A percentile compares a stretch with the other conserved stretches of the same genome.
Evolutionary conservation across 2,797 vertebrate species (phyloP).

Genomic region (Cossypha niveicapilla): DNA sequence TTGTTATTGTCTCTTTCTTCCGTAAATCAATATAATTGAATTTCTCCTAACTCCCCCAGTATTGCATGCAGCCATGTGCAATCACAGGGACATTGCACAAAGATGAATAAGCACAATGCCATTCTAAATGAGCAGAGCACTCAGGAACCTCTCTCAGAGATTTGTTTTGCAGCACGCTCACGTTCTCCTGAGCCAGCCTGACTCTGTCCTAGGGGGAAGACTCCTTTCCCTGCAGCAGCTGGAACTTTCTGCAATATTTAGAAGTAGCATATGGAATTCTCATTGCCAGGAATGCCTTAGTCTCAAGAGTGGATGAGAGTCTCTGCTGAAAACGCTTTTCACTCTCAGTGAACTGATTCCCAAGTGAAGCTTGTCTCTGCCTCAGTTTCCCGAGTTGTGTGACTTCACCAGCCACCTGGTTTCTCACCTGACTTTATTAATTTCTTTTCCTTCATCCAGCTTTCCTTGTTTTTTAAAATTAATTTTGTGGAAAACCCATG

Average conservation of each 20-base stretch:
- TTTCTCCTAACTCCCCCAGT: slow-evolving; percentile 44
- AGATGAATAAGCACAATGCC: slow-evolving; percentile 34
- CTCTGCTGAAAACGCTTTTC: not conserved
- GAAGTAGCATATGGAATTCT: not conserved
- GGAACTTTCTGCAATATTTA: not conserved
- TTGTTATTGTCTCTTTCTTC: slow-evolving; percentile 59
- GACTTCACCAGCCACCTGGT: not conserved
- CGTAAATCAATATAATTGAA: slow-evolving; percentile 62
- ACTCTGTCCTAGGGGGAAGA: not conserved
- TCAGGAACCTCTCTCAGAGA: not conserved
- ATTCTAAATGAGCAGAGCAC: not conserved
- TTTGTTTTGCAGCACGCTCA: not conserved
- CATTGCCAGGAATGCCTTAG: not conserved
- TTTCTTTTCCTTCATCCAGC: not conserved
- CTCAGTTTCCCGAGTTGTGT: not conserved
- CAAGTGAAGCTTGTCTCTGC: not conserved
- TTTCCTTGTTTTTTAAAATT: not conserved
- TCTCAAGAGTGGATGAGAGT: not conserved
- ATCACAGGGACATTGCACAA: slow-evolving; percentile 33
- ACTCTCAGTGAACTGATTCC: not conserved
- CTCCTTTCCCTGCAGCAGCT: not conserved
- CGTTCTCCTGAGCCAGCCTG: not conserved
- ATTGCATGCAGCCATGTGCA: not conserved
- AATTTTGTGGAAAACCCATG: not conserved
- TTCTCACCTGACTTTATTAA: not conserved